Percentiles rank a stretch among this genome's conserved stretches.
These are phyloP conservation scores for Smittia sp. DNA, from an alignment of 2,888 invertebrate species.

Conservation along the genomic window DNA sequence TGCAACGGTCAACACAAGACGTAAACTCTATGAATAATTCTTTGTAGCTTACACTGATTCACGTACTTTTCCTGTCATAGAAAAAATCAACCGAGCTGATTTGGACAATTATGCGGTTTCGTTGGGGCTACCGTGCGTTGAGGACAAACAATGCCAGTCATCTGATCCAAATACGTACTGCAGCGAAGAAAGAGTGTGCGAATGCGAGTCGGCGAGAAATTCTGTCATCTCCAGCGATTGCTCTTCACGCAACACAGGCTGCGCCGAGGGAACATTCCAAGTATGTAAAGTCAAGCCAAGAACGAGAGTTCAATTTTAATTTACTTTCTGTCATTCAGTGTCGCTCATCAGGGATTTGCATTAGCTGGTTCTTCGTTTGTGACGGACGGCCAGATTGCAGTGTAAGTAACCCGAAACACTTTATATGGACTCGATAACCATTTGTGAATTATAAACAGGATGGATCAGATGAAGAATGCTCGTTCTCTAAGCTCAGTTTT, in stretches of 20 bases:
- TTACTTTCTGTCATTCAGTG: constrained; percentile 58
- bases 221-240: constrained; percentile 54
- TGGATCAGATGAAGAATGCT: constrained; percentile 83
- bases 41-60: not conserved
- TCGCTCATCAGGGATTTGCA: constrained; percentile 78
- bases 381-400: constrained; percentile 76
- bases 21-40: not conserved
- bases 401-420: not conserved
- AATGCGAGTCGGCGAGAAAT: constrained; percentile 59
- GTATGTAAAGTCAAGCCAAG: constrained; percentile 40
- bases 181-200: constrained; percentile 60
- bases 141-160: constrained; percentile 74
- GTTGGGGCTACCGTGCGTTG: constrained; percentile 71
- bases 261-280: constrained; percentile 81
- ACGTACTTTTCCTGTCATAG: constrained; percentile 16
- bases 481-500: constrained; percentile 52
- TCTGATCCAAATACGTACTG: constrained; percentile 78
- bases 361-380: constrained; percentile 92
- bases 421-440: not conserved
- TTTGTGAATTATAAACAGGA: constrained; percentile 53
- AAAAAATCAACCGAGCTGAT: constrained; percentile 49
- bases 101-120: constrained; percentile 59
- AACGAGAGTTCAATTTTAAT: constrained; percentile 42
- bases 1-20: not conserved
- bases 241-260: constrained; percentile 71